phyloP scores from a whole-genome alignment of 2,113 vertebrate species.

The Dinomys branickii region DNA sequence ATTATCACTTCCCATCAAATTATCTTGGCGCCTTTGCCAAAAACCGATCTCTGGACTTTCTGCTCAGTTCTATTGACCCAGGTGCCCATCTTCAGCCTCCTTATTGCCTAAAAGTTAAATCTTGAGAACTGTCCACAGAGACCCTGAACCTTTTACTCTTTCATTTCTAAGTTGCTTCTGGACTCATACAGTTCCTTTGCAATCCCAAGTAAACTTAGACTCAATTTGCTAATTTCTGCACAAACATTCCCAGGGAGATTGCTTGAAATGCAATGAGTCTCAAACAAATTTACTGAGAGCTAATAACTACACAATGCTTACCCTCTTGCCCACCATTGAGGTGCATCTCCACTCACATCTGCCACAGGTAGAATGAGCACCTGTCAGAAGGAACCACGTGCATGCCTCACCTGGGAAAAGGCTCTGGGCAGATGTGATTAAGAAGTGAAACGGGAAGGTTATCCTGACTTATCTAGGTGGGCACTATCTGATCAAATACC shows the following conservation, averaged over 20 bases:
- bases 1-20: background rate
- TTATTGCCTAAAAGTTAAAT: accelerated
- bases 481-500: no score
- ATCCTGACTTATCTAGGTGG: accelerated
- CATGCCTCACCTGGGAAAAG: accelerated
- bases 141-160: background rate
- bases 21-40: background rate
- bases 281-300: background rate
- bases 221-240: no score
- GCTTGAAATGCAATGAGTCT: background rate
- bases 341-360: background rate
- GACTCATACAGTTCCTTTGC: background rate
- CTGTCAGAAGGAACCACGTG: background rate
- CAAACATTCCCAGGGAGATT: background rate
- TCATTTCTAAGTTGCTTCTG: background rate
- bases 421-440: background rate
- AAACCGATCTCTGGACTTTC: background rate
- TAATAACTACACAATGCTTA: accelerated
- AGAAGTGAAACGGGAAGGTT: background rate
- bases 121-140: accelerated
- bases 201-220: background rate
- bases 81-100: accelerated
- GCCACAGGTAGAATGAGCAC: background rate
- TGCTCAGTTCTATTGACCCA: accelerated
- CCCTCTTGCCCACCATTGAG: accelerated